Evolutionary conservation across 2,888 invertebrate species (phyloP).

Genomic region (Polydrusus cervinus): DNA sequence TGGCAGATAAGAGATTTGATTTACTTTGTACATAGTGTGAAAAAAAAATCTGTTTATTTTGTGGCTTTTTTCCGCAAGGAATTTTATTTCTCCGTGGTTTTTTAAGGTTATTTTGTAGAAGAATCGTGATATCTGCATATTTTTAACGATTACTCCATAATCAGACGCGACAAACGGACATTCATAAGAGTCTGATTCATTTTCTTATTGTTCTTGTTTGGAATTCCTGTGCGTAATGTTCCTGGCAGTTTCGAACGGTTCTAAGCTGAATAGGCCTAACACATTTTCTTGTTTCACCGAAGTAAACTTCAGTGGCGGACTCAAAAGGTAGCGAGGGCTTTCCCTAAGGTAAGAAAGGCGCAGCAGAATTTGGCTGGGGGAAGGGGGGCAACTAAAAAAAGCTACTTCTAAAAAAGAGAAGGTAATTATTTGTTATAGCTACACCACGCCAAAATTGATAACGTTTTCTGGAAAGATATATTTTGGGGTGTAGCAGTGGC

Average conservation of each 20-base stretch:
- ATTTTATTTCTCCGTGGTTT: slow-evolving; percentile 1
- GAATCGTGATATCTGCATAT: background rate
- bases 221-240: background rate
- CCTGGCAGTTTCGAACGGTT: background rate
- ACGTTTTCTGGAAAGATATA: too few relatives aligned
- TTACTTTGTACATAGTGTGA: slow-evolving; percentile 32
- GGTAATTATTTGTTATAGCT: too few relatives aligned
- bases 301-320: too few relatives aligned
- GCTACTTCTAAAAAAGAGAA: too few relatives aligned
- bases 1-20: slow-evolving; percentile 64
- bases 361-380: too few relatives aligned
- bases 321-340: too few relatives aligned
- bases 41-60: slow-evolving; percentile 29
- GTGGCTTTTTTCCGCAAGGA: slow-evolving; percentile 12
- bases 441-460: too few relatives aligned
- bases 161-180: background rate
- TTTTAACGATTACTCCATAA: background rate
- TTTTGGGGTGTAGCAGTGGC: too few relatives aligned
- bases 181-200: slow-evolving; percentile 1
- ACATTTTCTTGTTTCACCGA: too few relatives aligned
- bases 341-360: too few relatives aligned
- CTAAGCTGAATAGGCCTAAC: too few relatives aligned
- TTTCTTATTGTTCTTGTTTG: slow-evolving; percentile 1
- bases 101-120: slow-evolving; percentile 1
- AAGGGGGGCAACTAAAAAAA: too few relatives aligned